Percentiles rank a stretch among this genome's conserved stretches.
Conservation (phyloP, 2,113 vertebrate species). For the Embiotoca jacksoni region DNA sequence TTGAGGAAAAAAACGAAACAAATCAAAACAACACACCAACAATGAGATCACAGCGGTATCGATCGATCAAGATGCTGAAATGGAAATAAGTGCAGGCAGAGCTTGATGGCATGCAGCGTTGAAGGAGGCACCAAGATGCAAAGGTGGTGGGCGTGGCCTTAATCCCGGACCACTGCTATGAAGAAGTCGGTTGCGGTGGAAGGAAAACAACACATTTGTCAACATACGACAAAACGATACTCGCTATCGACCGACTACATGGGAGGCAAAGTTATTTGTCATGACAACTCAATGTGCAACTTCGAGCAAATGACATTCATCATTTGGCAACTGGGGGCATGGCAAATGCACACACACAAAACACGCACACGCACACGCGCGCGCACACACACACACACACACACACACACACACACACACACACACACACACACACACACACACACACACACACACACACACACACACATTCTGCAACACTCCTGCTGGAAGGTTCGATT, state of each 20-base stretch:
- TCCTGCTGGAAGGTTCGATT: slow-evolving; percentile 37
- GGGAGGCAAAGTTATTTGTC: slow-evolving; percentile 76
- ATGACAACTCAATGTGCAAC: slow-evolving; percentile 72
- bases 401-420: slow-evolving; percentile 39
- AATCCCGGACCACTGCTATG: slow-evolving; percentile 70
- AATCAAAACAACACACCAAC: slow-evolving; percentile 33
- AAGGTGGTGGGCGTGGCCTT: slow-evolving; percentile 50
- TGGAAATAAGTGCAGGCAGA: slow-evolving; percentile 75
- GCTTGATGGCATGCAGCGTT: slow-evolving; percentile 75
- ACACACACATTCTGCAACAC: slow-evolving; percentile 23
- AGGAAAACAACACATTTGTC: slow-evolving; percentile 72
- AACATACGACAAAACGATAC: slow-evolving; percentile 61
- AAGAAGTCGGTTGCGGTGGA: slow-evolving; percentile 70
- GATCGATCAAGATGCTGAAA: slow-evolving; percentile 80
- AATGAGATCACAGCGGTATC: slow-evolving; percentile 61
- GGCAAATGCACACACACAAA: too few species aligned
- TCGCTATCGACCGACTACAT: slow-evolving; percentile 64
- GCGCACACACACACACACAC: too few species aligned
- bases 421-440: slow-evolving; percentile 17
- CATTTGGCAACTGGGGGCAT: slow-evolving; percentile 77
- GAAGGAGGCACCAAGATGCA: slow-evolving; percentile 78
- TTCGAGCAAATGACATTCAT: slow-evolving; percentile 77
- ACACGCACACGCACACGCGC: too few species aligned
- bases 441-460: slow-evolving; percentile 15
- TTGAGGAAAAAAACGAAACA: slow-evolving; percentile 6